Percentiles rank a stretch among this genome's conserved stretches.
Conservation (phyloP, 2,113 vertebrate species). For the Tragelaphus buxtoni region DNA sequence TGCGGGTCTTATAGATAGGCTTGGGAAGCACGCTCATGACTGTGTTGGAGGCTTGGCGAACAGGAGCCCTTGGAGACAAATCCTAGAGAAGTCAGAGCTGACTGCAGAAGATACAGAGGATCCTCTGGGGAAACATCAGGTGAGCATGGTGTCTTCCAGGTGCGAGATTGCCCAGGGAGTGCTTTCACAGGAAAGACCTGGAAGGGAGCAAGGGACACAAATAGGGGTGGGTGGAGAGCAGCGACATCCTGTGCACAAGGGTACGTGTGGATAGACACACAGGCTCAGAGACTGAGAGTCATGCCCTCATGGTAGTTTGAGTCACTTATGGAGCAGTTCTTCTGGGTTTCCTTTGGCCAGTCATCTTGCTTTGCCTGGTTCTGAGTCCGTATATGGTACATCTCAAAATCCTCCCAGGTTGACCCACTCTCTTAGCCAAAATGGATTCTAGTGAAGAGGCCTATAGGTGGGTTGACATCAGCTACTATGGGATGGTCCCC, state of each 20-base stretch:
- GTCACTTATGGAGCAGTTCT: neutral
- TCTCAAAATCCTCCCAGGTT: neutral
- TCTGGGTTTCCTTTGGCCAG: neutral
- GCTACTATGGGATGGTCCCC: neutral
- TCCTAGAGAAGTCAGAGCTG: neutral
- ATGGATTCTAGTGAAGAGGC: neutral
- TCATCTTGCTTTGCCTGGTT: neutral
- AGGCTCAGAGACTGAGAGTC: neutral
- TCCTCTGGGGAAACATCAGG: accelerated
- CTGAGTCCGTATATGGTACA: neutral
- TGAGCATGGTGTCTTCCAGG: neutral
- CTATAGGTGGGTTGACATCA: neutral
- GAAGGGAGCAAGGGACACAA: neutral
- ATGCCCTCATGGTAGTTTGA: neutral
- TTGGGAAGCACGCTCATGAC: neutral
- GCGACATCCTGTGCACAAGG: neutral
- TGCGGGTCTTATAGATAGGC: neutral
- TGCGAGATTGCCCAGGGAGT: neutral
- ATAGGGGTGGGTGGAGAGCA: neutral
- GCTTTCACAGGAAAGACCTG: neutral
- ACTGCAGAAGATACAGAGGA: neutral
- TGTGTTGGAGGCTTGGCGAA: neutral
- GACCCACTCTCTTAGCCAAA: neutral
- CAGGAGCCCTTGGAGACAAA: neutral
- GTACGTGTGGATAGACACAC: neutral